Evolutionary conservation across 2,888 invertebrate species (phyloP), one percentile per base, ranked within the genome.

Genomic region (Ophonus ardosiacus): DNA sequence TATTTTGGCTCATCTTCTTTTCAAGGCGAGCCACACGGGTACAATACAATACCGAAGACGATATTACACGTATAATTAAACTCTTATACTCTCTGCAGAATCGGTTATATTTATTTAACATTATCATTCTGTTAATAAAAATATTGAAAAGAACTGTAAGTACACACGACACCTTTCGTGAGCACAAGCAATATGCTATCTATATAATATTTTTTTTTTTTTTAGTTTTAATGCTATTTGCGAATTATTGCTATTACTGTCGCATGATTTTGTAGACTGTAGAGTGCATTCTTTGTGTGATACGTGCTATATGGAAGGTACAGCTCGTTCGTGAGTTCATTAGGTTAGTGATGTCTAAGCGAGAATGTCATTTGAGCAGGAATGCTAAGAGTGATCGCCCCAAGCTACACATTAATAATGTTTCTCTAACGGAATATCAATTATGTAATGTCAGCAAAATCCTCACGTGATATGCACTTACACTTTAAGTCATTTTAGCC

Each of bases 1-100:
- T 83, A 74, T 83, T 83, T 83, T 74, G 83, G 83, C 83, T 76
- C 83, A 83, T 83, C 83, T 82, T 82, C 74, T 24, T 76, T 76
- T 76, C 83, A 83, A 83, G 83, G 83, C 68, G 17, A 83, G 59
- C 83, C n/a, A 61, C 40, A 61, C 61, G 76, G 40, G 76, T n/a
- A 61, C 40, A 43, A 61, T 82, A 68, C 13, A 13, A n/a, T 31
- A 68, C 0, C 31, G 4, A 7, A 68, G 68, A 15, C 68, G 13
- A n/a, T 31, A 31, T 31, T 15, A 68, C 68, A 68, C 68, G 8
- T 18, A 7, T 3, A 31, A 31, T 31, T 31, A 31, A 5, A 31
- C 31, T 31, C 31, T 31, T 31, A 31, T 31, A 31, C 31, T 31
- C 3, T 31, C 31, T 31, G 31, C 3, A 4, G 5, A 51, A 51